A percentile compares a stretch with the other conserved stretches of the same genome.
These are phyloP conservation scores for Dasyornis broadbenti DNA, from an alignment of 2,113 vertebrate genomes.

Conservation along the genomic window DNA sequence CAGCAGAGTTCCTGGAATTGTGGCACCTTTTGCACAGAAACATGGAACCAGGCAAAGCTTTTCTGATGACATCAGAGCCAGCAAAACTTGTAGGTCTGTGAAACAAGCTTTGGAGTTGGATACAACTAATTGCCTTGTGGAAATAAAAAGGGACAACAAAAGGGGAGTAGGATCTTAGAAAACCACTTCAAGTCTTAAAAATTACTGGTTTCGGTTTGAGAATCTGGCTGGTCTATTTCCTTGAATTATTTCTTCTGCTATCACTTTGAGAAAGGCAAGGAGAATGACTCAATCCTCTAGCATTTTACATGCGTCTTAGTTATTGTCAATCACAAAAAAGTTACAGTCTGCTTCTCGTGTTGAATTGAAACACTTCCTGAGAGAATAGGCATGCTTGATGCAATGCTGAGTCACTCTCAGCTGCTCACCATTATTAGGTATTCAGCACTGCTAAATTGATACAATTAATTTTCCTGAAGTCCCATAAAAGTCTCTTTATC, in stretches of 20 bases:
- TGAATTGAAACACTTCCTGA: constrained; percentile 59
- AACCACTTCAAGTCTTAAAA: background rate
- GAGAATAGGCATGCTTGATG: constrained; percentile 45
- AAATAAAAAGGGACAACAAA: background rate
- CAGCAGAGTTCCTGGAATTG: background rate
- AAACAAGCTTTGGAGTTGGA: background rate
- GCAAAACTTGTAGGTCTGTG: background rate
- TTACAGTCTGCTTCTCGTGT: constrained; percentile 55
- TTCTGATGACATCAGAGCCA: background rate
- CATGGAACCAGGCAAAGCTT: background rate
- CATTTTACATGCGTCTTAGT: constrained; percentile 57
- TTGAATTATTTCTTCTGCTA: constrained; percentile 18
- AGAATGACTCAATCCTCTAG: constrained; percentile 54
- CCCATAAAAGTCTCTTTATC: constrained; percentile 40
- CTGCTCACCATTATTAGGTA: constrained; percentile 63
- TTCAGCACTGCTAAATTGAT: constrained; percentile 57
- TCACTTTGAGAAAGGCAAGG: constrained; percentile 39
- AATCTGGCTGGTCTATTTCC: background rate
- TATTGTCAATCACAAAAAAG: constrained; percentile 60
- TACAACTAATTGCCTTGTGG: background rate
- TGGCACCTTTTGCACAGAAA: background rate
- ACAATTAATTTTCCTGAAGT: constrained; percentile 64
- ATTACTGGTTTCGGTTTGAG: background rate
- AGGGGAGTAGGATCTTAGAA: background rate
- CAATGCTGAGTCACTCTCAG: constrained; percentile 68